Evolutionary conservation across 1,140 invertebrate species (phyloP).

Genomic region (Aphidius gifuensis): DNA sequence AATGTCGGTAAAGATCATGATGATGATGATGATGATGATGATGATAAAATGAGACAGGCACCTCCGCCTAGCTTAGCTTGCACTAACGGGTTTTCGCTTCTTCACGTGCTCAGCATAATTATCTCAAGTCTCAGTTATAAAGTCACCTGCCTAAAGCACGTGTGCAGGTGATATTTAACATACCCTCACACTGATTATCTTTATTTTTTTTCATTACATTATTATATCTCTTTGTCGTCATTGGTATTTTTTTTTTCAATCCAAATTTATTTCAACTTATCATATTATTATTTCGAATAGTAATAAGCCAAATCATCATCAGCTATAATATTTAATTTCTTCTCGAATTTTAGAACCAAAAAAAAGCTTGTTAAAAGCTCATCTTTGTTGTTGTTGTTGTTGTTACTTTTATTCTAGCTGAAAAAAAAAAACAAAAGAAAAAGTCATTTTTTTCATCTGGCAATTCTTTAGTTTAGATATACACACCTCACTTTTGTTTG

Average conservation of each 20-base stretch:
- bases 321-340: too few relatives aligned
- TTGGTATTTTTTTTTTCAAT: not conserved
- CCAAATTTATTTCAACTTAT: not conserved
- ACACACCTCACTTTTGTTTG: too few relatives aligned
- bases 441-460: too few relatives aligned
- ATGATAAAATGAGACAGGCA: not conserved
- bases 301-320: too few relatives aligned
- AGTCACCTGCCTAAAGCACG: constrained; percentile 14
- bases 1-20: constrained; percentile 1
- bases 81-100: constrained; percentile 38
- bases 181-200: constrained; percentile 5
- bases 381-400: too few relatives aligned
- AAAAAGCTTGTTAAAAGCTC: too few relatives aligned
- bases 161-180: constrained; percentile 6
- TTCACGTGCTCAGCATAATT: constrained; percentile 41
- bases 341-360: too few relatives aligned
- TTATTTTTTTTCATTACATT: not conserved
- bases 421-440: too few relatives aligned
- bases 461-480: too few relatives aligned
- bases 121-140: constrained; percentile 20
- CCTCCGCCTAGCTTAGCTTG: constrained; percentile 18
- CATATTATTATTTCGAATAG: too few relatives aligned
- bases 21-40: constrained; percentile 10
- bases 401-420: too few relatives aligned
- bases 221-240: not conserved